Percentiles rank a stretch among this genome's conserved stretches.
These are phyloP conservation scores for Erebia ligea DNA, from an alignment of 2,888 invertebrate species.

Conservation along the genomic window DNA sequence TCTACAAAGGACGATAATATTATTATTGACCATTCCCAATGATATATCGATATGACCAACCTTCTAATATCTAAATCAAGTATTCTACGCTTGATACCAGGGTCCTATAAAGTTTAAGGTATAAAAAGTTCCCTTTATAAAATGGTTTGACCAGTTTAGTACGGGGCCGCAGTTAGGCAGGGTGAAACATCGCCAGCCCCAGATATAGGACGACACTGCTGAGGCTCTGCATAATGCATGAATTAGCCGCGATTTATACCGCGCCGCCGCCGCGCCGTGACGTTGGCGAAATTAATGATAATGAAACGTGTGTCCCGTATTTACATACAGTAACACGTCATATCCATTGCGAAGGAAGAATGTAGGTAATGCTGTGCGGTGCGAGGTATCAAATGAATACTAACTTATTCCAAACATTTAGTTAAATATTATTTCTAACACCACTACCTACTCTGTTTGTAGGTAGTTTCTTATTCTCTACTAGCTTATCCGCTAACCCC, in stretches of 20 bases:
- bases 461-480: no score
- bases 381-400: not conserved
- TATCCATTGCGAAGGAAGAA: not conserved
- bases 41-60: no score
- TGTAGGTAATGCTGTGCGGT: slow-evolving; percentile 44
- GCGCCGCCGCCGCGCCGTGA: slow-evolving; percentile 40
- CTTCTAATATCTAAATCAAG: no score
- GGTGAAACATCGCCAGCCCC: slow-evolving; percentile 59
- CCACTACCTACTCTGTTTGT: no score
- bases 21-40: no score
- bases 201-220: slow-evolving; percentile 62
- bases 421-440: no score
- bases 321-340: slow-evolving; percentile 37
- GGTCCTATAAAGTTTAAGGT: no score
- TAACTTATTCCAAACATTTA: not conserved
- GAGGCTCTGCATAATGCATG: slow-evolving; percentile 70
- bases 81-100: no score
- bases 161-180: slow-evolving; percentile 51
- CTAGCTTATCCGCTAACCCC: no score
- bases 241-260: slow-evolving; percentile 61
- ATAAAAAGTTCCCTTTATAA: not conserved
- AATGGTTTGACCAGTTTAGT: not conserved
- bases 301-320: slow-evolving; percentile 41
- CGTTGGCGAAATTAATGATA: slow-evolving; percentile 43
- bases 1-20: no score